A percentile compares a stretch with the other conserved stretches of the same genome.
These are phyloP conservation scores for Corydoras maculifer DNA, from an alignment of 2,113 vertebrate genomes.

Conservation along the genomic window DNA sequence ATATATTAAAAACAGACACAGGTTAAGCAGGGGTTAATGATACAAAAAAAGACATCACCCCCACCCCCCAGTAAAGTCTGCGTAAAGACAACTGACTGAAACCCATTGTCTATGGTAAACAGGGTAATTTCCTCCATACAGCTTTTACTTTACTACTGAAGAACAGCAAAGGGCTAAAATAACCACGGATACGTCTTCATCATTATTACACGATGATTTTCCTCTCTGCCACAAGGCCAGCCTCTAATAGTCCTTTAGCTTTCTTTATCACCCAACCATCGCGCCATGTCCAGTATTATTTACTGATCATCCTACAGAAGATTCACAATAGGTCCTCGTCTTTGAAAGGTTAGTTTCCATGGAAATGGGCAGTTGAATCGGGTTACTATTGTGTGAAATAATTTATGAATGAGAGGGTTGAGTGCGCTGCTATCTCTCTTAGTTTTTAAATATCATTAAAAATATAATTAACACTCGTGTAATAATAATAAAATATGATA, in stretches of 20 bases:
- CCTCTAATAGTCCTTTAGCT: background rate
- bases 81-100: conserved; percentile 1
- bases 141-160: background rate
- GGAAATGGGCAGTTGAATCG: conserved; percentile 23
- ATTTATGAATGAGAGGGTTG: conserved; percentile 17
- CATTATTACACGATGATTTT: background rate
- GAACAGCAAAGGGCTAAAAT: background rate
- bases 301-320: conserved; percentile 29
- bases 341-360: conserved; percentile 35
- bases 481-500: too few relatives aligned
- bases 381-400: conserved; percentile 31
- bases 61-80: background rate
- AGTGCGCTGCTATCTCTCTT: conserved; percentile 7
- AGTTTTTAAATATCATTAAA: background rate
- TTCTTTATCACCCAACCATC: background rate
- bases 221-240: background rate
- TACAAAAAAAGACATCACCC: too few relatives aligned
- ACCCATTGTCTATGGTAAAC: background rate
- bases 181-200: background rate
- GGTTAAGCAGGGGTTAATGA: too few relatives aligned
- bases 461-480: too few relatives aligned
- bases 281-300: conserved; percentile 3
- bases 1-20: too few relatives aligned
- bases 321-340: conserved; percentile 22
- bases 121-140: conserved; percentile 18